phyloP scores from a whole-genome alignment of 2,888 invertebrate genomes.

The Perizoma flavofasciatum region DNA sequence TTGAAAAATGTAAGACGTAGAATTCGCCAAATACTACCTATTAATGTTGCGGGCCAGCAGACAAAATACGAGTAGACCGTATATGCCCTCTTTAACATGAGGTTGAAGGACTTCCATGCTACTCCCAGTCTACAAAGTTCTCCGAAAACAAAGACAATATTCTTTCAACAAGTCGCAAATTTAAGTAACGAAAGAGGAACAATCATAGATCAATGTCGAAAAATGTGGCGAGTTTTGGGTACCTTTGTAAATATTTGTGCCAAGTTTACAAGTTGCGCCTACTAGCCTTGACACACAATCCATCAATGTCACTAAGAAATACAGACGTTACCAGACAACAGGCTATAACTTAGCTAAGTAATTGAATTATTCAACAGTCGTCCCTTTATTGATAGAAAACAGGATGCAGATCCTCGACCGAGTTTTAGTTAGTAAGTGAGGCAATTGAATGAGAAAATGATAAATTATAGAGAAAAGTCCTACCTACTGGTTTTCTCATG shows the following conservation, averaged over 20 bases:
- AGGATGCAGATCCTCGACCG: constrained; percentile 9
- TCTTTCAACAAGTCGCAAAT: constrained; percentile 3
- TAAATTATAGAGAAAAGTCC: background rate
- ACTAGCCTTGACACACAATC: constrained; percentile 51
- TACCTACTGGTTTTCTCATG: too few species aligned
- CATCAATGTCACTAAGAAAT: constrained; percentile 56
- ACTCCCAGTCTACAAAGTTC: too few species aligned
- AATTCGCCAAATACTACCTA: too few species aligned
- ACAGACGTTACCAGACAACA: constrained; percentile 48
- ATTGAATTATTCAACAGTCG: constrained; percentile 46
- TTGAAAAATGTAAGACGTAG: too few species aligned
- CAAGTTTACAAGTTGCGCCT: constrained; percentile 62
- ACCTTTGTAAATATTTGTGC: constrained; percentile 61
- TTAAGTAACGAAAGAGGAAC: constrained; percentile 30
- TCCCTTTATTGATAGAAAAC: constrained; percentile 22
- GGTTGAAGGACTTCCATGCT: too few species aligned
- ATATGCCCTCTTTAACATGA: too few species aligned
- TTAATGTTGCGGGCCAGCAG: too few species aligned
- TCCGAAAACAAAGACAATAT: constrained; percentile 1
- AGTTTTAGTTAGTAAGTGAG: constrained; percentile 1
- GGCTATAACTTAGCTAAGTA: constrained; percentile 54
- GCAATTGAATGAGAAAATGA: constrained; percentile 1
- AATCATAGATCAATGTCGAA: constrained; percentile 55
- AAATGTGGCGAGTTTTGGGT: constrained; percentile 45
- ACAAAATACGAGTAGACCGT: too few species aligned